Base-by-base conservation (phyloP, 1,140 invertebrate genomes). In the Cherax quadricarinatus region DNA sequence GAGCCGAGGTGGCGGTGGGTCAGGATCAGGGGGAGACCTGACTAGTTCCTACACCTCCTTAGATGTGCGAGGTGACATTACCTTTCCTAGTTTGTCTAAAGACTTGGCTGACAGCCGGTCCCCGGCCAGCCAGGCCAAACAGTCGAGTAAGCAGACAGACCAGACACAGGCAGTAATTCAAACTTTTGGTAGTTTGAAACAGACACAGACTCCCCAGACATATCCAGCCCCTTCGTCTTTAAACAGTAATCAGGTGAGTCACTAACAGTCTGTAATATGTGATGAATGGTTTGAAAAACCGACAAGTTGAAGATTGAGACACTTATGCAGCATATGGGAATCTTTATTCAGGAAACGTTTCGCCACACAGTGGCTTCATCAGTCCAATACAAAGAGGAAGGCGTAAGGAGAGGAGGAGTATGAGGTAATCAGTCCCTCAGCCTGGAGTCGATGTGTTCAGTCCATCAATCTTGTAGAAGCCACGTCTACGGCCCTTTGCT, bases 151-250 rank as follows among this genome's bases (percentile, higher is more conserved):
- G 57, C 86, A 88, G 86, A 91, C 78, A 51, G 82, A 82, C 4
- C 86, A 88, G 86, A 88, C 86, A 30, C 86, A 88, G 86, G 81
- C 86, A 48, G 86, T 88, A 88, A 88, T 75, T 79, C 86, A 88
- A 78, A 91, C 78, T 12, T 91, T 82, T 51, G 73, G 73, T 86
- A 62, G 78, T 70, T 73, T 73, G 21, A 41, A 73, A 75, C 78
- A 86, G 75, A 57, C 62, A 84, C 60, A 83, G 49, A 60, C 82
- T n/a, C 82, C 89, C 66, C 89, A 86, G 24, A 91, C 21, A 57
- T 91, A 86, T 49, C 70, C 83, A 6, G 49, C 82, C 62, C 89
- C 83, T n/a, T 75, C 79, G n/a, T 51, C 83, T 18, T 91, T 70
- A 16, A 30, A 30, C 9, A 24, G 41, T 10, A 85, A 49, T 62